These are phyloP conservation scores for Dugesia japonica DNA, from an alignment of 2,888 invertebrate species.

Conservation along the genomic window DNA sequence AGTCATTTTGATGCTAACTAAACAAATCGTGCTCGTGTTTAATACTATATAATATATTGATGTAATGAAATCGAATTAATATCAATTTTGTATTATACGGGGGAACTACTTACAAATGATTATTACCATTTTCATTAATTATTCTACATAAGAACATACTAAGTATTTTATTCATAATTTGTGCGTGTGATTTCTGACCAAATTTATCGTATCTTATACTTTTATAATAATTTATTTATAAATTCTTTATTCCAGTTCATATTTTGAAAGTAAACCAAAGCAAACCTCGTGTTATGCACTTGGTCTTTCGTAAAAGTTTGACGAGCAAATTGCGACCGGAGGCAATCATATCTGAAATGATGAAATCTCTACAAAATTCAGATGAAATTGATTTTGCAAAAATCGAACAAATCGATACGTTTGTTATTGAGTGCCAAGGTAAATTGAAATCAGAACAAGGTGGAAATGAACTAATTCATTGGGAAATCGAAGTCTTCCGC, in stretches of 20 bases:
- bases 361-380: background rate
- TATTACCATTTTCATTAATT: no score
- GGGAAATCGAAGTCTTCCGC: constrained; percentile 16
- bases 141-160: no score
- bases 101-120: no score
- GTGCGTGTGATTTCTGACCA: no score
- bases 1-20: no score
- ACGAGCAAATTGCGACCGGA: background rate
- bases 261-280: background rate
- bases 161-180: no score
- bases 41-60: no score
- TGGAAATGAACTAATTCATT: background rate
- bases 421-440: constrained; percentile 9
- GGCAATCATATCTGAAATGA: background rate
- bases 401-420: background rate
- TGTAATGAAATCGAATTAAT: no score
- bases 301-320: background rate
- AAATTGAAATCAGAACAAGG: constrained; percentile 20
- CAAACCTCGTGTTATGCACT: background rate
- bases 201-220: no score
- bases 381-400: constrained; percentile 7
- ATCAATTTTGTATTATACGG: no score
- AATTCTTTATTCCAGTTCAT: background rate
- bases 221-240: no score
- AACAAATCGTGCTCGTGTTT: no score